Evolutionary conservation across 1,140 invertebrate genomes (phyloP).

Genomic region (Sesamia nonagrioides): DNA sequence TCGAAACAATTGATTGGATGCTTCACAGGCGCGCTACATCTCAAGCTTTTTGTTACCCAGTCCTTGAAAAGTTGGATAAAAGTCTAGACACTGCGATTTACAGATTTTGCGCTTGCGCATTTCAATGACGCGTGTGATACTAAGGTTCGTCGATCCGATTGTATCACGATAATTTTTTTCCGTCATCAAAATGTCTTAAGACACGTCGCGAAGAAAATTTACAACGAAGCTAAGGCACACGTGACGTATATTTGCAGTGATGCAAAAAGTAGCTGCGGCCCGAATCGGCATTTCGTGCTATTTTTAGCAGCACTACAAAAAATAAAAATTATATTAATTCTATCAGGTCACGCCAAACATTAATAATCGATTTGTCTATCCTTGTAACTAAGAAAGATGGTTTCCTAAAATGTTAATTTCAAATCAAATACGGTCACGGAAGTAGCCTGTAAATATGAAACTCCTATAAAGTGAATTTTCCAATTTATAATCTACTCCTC

Average conservation of each 20-base stretch:
- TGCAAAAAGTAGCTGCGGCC: constrained; percentile 71
- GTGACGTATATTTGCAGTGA: constrained; percentile 77
- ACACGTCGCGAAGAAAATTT: constrained; percentile 79
- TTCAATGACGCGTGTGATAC: constrained; percentile 80
- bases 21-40: constrained; percentile 72
- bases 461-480: constrained; percentile 36
- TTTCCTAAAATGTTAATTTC: constrained; percentile 23
- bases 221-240: constrained; percentile 68
- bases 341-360: constrained; percentile 73
- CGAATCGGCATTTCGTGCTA: constrained; percentile 71
- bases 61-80: constrained; percentile 78
- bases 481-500: constrained; percentile 43
- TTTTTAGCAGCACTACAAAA: constrained; percentile 52
- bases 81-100: constrained; percentile 84
- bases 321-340: constrained; percentile 65
- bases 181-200: constrained; percentile 62
- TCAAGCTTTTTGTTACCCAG: constrained; percentile 67
- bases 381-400: constrained; percentile 53
- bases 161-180: constrained; percentile 67
- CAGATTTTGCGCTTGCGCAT: constrained; percentile 82
- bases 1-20: constrained; percentile 51
- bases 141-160: constrained; percentile 79
- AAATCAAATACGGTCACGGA: constrained; percentile 54
- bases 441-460: constrained; percentile 39
- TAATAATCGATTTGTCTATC: constrained; percentile 61